Base-by-base conservation (phyloP, 2,797 vertebrate species). In the Enteromius mattozi region DNA sequence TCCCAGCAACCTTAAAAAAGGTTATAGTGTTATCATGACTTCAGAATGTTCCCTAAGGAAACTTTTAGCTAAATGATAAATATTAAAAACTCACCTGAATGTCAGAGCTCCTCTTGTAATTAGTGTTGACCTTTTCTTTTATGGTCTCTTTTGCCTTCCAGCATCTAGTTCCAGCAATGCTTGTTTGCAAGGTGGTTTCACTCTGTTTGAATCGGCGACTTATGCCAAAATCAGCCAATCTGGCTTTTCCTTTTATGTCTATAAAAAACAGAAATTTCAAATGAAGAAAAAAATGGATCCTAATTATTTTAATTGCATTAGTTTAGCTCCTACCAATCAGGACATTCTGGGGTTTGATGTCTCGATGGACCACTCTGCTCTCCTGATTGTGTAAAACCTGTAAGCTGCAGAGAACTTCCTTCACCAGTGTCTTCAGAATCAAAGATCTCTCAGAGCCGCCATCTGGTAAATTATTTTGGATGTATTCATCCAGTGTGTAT, bases 341-440 rank as follows among this genome's bases (percentile, higher is more conserved):
- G 87, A 94, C 90, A 78, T 94, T 94, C 81, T 92, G 92, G 9
- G 94, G 93, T 89, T 94, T 94, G 30, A 94, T 86, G 80, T 95
- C 93, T 0, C 92, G 82, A 21, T 94, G 94, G 1, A 94, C 82
- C 61, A 94, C 90, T 71, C 59, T 90, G 35, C 88, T 89, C 0
- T 56, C 17, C 3, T 47, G 21, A 72, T 78, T 56, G 65, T 94
- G 93, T 85, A 95, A 92, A 42, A 91, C 88, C 1, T 42, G 40
- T 42, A 42, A 42, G 40, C 40, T 42, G 40, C 40, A 42, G 40
- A 42, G 40, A 42, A 42, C 8, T 42, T 42, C 40, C 40, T 42
- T 42, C 9, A 42, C 40, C 40, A 42, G 40, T 1, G 2, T 42
- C 8, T 42, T 42, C 40, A 42, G 40, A 42, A 42, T 2, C 1